Evolutionary conservation across 2,888 invertebrate genomes (phyloP).

Genomic region (Melanophora roralis): DNA sequence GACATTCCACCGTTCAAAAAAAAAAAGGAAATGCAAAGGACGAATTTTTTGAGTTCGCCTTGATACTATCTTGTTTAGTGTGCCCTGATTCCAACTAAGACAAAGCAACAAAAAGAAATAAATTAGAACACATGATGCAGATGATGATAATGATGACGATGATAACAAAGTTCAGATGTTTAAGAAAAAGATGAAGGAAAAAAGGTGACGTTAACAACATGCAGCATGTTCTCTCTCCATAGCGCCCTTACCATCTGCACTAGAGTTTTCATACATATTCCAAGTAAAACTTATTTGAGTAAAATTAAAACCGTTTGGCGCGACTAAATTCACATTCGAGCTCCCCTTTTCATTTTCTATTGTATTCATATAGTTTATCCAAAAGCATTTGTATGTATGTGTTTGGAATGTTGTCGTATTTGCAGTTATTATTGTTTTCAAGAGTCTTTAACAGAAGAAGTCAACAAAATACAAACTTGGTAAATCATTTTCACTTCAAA

Average conservation of each 20-base stretch:
- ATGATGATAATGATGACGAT: constrained; percentile 4
- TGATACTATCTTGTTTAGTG: no score
- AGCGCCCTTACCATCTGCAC: neutral
- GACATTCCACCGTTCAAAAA: no score
- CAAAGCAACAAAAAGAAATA: no score
- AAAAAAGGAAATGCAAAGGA: no score
- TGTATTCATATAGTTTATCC: constrained; percentile 25
- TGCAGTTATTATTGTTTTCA: constrained; percentile 1
- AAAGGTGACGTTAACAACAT: neutral
- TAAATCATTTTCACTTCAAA: constrained; percentile 12
- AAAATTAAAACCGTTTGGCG: constrained; percentile 61
- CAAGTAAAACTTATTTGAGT: constrained; percentile 54
- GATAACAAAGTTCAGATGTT: neutral
- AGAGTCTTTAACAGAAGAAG: neutral
- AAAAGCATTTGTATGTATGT: no score
- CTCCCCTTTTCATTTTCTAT: constrained; percentile 35
- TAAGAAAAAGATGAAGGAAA: neutral
- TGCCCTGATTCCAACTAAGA: no score
- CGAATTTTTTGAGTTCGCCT: no score
- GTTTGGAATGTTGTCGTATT: neutral
- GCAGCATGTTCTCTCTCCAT: constrained; percentile 3
- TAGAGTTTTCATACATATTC: constrained; percentile 50
- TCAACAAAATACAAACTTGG: neutral
- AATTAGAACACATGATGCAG: constrained; percentile 21
- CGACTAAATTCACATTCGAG: constrained; percentile 59